Evolutionary conservation across 2,888 invertebrate genomes (phyloP), one percentile per base, ranked within the genome.

Genomic region (Philereme transversata): DNA sequence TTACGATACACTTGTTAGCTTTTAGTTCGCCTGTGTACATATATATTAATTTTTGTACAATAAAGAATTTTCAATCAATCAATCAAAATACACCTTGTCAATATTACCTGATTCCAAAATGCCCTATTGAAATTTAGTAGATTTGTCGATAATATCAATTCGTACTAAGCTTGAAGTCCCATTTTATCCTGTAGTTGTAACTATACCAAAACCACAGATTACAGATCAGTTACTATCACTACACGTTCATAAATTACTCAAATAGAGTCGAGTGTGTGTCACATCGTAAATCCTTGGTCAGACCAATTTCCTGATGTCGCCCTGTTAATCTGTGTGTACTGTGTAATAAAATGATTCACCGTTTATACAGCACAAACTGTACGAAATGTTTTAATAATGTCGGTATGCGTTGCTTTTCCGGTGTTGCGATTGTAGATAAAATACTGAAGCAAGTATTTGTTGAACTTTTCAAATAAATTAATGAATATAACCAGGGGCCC

Each of bases 251-350:
- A 67, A 67, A 67, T 69, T 68, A 64, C 65, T 66, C 65, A 69
- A 69, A 64, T 62, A 54, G 40, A 53, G 52, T 38, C 57, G 59
- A 60, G 61, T 61, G 61, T 63, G 52, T 62, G 64, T 65, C 61
- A 61, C 55, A 54, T 62, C 60, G 55, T 70, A 70, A 68, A 70
- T 70, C 70, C 70, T 68, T 64, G 70, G 65, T 64, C 67, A 63
- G 59, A 60, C 70, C 68, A 68, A 70, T 70, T 70, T 70, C 70
- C 68, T 70, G 67, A 70, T 64, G 68, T 63, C 52, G 63, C 65
- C 53, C 57, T 54, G 62, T 64, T 68, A 68, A 68, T 68, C 67
- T 70, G 61, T 68, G 61, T 68, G 22, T 3, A 22, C 22, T 22
- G 60, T 68, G 61, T 65, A 68, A 66, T 51, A 48, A 57, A 60